Base-by-base conservation (phyloP, 1,140 invertebrate species). In the Trypoxylus dichotomus region DNA sequence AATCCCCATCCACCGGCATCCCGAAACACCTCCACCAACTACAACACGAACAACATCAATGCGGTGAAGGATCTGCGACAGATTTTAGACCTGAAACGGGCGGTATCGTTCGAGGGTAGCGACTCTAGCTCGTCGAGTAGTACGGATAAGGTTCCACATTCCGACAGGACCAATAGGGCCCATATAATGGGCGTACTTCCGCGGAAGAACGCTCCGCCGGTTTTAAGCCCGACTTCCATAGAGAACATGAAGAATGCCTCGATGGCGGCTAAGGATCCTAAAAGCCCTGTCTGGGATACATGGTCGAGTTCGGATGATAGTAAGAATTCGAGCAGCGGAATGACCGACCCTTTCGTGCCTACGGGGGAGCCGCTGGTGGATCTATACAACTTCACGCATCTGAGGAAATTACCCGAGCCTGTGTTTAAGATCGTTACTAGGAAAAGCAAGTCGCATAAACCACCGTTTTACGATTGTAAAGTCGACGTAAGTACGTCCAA, bases 401-500 rank as follows among this genome's bases (percentile, higher is more conserved):
- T 81, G 15, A 77, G 81, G 60, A 81, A 82, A 43, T 72, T 84
- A 13, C 83, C 79, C 7, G 79, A 82, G n/a, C 77, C 83, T 13
- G 74, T 71, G 27, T 80, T 83, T 21, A 80, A 72, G 19, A 71
- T 79, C 10, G 75, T 54, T 21, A 21, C 75, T 27, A 76, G 77
- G 29, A 74, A 74, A 76, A 86, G 87, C 80, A 88, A 88, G 80
- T 81, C 83, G 3, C 81, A 79, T 21, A 54, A 86, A 72, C 85
- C 85, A 25, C 15, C 10, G 76, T 83, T 88, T 58, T 87, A 82
- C 80, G 84, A 85, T 78, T 84, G 85, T 76, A 87, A 87, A 76
- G 84, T 88, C 6, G 85, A 83, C 63, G 86, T 87, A 80, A 37
- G 80, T 77, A 42, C 41, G 10, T 73, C 10, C 47, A 1, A 73